A percentile compares a stretch with the other conserved stretches of the same genome.
Conservation (phyloP, 2,888 invertebrate genomes). For the Achlya flavicornis region DNA sequence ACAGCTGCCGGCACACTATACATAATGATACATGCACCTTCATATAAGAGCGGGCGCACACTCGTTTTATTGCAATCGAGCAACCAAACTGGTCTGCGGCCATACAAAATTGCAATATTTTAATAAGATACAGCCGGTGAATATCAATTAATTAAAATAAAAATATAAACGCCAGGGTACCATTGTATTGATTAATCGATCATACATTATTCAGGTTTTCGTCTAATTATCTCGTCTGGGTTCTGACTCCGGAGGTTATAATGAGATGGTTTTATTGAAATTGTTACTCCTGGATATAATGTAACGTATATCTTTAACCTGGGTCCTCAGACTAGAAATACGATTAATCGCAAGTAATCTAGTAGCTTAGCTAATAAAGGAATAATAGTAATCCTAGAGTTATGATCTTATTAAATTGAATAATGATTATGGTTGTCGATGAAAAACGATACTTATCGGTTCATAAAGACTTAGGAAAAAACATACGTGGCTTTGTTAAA, state of each 20-base stretch:
- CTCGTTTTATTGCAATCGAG: constrained; percentile 61
- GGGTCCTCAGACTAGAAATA: constrained; percentile 9
- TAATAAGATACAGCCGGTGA: constrained; percentile 67
- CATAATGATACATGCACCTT: constrained; percentile 59
- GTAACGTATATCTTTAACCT: not conserved
- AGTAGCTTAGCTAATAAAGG: constrained; percentile 23
- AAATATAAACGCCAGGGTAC: constrained; percentile 49
- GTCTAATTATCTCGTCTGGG: constrained; percentile 48
- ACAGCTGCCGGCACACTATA: constrained; percentile 31
- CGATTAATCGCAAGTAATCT: not conserved
- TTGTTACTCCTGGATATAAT: constrained; percentile 20
- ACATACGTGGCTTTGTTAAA: constrained; percentile 50
- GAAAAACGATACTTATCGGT: constrained; percentile 44
- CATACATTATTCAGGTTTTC: constrained; percentile 61
- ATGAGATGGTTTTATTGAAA: constrained; percentile 50
- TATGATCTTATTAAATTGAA: constrained; percentile 52
- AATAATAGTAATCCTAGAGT: constrained; percentile 41
- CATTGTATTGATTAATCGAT: constrained; percentile 59
- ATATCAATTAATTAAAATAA: constrained; percentile 72
- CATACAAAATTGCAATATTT: constrained; percentile 75
- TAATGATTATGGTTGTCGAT: constrained; percentile 42
- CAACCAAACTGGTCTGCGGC: constrained; percentile 61
- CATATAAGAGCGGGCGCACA: constrained; percentile 43
- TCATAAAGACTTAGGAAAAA: constrained; percentile 45
- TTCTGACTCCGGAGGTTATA: constrained; percentile 29